phyloP scores from a whole-genome alignment of 2,113 vertebrate genomes.

The Cyprinus carpio region DNA sequence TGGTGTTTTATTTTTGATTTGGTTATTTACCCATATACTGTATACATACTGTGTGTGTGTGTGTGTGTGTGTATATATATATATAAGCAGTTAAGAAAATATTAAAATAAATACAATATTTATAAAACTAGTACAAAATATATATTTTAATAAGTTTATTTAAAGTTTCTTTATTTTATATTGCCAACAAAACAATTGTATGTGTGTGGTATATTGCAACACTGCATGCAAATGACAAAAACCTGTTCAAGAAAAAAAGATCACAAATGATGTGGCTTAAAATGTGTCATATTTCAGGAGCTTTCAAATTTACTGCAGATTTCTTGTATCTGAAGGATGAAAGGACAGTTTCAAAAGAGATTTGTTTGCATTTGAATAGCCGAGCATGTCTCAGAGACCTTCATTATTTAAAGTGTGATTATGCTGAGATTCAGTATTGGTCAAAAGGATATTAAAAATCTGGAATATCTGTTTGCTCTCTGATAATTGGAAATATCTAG shows the following conservation, averaged over 20 bases:
- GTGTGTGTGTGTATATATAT: too few species aligned
- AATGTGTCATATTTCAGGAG: not conserved
- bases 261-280: not conserved
- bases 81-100: too few species aligned
- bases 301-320: not conserved
- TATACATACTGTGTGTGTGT: too few species aligned
- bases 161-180: not conserved
- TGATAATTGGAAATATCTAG: constrained; percentile 55
- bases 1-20: too few species aligned
- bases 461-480: constrained; percentile 46
- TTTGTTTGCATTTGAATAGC: constrained; percentile 46
- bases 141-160: not conserved
- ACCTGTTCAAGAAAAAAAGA: constrained; percentile 49
- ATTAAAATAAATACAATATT: not conserved
- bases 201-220: not conserved
- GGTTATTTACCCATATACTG: too few species aligned
- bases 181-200: not conserved
- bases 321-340: constrained; percentile 33
- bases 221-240: constrained; percentile 47
- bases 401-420: constrained; percentile 44
- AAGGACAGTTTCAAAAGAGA: constrained; percentile 29
- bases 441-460: constrained; percentile 43
- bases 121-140: not conserved
- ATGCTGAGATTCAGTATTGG: constrained; percentile 22
- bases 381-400: constrained; percentile 9